These are phyloP conservation scores for Elachura formosa DNA, from an alignment of 2,113 vertebrate species.

Conservation along the genomic window DNA sequence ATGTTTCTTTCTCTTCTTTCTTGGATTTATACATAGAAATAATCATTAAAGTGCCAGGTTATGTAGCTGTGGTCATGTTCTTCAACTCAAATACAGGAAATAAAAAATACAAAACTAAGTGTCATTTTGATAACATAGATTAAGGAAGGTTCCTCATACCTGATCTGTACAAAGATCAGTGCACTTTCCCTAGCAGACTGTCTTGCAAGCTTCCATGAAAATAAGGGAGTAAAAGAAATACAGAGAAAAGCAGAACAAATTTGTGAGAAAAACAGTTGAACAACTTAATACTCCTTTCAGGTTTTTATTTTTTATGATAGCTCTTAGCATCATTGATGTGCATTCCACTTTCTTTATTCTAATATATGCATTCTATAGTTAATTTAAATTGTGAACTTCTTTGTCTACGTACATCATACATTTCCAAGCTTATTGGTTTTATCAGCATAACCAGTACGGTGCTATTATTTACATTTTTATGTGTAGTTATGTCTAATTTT, in stretches of 20 bases:
- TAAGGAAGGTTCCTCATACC: not conserved
- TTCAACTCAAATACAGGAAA: slow-evolving; percentile 38
- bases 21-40: slow-evolving; percentile 47
- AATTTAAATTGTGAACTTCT: slow-evolving; percentile 57
- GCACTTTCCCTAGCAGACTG: slow-evolving; percentile 16
- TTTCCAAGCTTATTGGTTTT: slow-evolving; percentile 71
- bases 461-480: slow-evolving; percentile 86
- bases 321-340: slow-evolving; percentile 89
- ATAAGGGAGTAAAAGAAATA: not conserved
- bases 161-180: not conserved
- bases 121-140: not conserved
- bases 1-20: slow-evolving; percentile 61
- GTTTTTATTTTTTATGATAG: slow-evolving; percentile 31
- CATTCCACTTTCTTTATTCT: slow-evolving; percentile 94
- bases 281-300: not conserved
- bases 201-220: not conserved
- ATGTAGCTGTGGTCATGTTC: slow-evolving; percentile 46
- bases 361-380: slow-evolving; percentile 66
- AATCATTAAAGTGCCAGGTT: slow-evolving; percentile 66
- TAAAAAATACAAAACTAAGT: not conserved
- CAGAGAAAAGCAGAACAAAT: not conserved
- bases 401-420: slow-evolving; percentile 45
- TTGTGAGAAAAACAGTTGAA: not conserved
- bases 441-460: slow-evolving; percentile 80
- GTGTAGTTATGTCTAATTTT: slow-evolving; percentile 82